Evolutionary conservation across 2,113 vertebrate genomes (phyloP).

Genomic region (Anas platyrhynchos): DNA sequence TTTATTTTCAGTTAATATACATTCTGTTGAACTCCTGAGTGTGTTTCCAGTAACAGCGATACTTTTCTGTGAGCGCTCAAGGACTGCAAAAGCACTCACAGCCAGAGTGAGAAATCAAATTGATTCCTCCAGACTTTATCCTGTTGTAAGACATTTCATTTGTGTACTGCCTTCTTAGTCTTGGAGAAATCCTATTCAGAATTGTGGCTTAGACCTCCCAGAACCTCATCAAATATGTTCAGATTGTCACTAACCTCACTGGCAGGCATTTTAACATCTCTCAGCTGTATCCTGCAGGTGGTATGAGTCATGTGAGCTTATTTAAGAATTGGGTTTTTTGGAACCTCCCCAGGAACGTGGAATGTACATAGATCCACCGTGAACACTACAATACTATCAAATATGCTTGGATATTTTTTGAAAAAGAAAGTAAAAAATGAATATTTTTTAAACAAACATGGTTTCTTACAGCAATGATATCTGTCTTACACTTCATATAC

Average conservation of each 20-base stretch:
- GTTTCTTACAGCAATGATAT: background rate
- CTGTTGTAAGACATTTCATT: background rate
- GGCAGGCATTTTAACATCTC: background rate
- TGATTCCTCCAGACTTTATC: background rate
- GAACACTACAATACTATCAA: background rate
- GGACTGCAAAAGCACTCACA: background rate
- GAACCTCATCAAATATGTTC: background rate
- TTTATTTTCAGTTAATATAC: slow-evolving; percentile 5
- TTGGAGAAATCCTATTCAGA: background rate
- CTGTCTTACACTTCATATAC: background rate
- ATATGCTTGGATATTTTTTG: background rate
- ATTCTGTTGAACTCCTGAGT: background rate
- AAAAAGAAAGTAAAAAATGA: background rate
- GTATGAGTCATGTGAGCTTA: background rate
- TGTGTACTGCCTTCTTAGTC: background rate
- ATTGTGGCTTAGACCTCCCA: background rate
- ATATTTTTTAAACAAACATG: background rate
- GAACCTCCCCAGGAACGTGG: background rate
- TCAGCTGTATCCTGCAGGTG: background rate
- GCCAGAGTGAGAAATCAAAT: background rate
- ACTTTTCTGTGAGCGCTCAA: background rate
- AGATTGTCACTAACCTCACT: background rate
- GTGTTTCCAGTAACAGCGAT: background rate
- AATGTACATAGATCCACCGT: background rate
- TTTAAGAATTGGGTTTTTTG: background rate